A percentile compares a stretch with the other conserved stretches of the same genome.
phyloP scores from a whole-genome alignment of 1,140 invertebrate species.

The Pararge aegeria region DNA sequence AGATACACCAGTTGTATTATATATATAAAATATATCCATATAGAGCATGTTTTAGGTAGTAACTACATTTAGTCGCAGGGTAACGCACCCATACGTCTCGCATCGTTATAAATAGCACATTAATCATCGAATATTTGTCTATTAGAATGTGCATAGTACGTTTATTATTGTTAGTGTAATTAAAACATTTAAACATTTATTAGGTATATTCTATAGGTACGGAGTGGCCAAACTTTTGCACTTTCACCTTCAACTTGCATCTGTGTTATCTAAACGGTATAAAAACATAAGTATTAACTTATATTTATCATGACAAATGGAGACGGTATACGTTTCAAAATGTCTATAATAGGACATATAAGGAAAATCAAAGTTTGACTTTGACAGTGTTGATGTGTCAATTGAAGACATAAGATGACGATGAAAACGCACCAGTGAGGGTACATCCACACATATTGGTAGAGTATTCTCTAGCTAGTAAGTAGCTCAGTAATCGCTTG shows the following conservation, averaged over 20 bases:
- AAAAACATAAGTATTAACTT: no score
- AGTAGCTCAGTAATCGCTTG: conserved; percentile 4
- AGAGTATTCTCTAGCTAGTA: background rate
- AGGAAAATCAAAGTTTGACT: no score
- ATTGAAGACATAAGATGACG: no score
- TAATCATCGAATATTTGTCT: background rate
- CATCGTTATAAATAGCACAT: background rate
- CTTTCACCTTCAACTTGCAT: background rate
- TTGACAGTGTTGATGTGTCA: no score
- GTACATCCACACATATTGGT: background rate
- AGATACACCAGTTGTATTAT: background rate
- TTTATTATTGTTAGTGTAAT: background rate
- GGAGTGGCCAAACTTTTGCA: background rate
- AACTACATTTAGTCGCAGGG: background rate
- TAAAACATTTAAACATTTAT: conserved; percentile 8
- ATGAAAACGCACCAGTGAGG: no score
- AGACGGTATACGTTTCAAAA: no score
- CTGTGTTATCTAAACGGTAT: no score
- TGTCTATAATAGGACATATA: no score
- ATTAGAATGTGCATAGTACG: background rate
- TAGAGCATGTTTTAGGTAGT: background rate
- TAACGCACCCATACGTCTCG: background rate
- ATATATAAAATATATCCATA: background rate
- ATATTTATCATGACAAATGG: no score
- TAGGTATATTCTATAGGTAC: background rate